phyloP scores from a whole-genome alignment of 2,113 vertebrate genomes.

The Oreochromis tanganicae region DNA sequence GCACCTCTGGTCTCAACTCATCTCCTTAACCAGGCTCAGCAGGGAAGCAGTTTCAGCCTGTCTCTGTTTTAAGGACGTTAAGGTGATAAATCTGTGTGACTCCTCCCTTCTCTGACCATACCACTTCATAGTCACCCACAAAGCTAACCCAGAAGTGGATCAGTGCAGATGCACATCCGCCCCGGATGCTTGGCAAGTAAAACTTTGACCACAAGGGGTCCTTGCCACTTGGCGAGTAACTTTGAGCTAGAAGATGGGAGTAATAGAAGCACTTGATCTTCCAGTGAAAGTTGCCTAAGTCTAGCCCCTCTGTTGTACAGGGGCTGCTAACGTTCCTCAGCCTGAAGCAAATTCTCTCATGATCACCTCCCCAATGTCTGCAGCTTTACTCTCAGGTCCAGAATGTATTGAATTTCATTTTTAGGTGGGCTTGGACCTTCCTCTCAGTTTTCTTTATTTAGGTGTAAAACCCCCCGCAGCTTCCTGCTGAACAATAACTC shows the following conservation, averaged over 20 bases:
- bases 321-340: neutral
- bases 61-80: neutral
- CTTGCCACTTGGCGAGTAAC: neutral
- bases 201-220: neutral
- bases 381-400: neutral
- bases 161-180: neutral
- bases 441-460: neutral
- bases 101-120: neutral
- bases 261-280: neutral
- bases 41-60: accelerated
- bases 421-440: neutral
- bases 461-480: neutral
- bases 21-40: neutral
- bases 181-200: neutral
- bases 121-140: neutral
- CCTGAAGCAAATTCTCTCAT: neutral
- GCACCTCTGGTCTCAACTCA: neutral
- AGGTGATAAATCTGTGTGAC: neutral
- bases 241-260: neutral
- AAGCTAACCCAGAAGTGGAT: neutral
- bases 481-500: neutral
- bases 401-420: neutral
- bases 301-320: neutral
- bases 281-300: neutral
- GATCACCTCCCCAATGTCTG: neutral